Evolutionary conservation across 1,140 invertebrate species (phyloP), one percentile per base, ranked within the genome.

Genomic region (Agrypnia vestita): DNA sequence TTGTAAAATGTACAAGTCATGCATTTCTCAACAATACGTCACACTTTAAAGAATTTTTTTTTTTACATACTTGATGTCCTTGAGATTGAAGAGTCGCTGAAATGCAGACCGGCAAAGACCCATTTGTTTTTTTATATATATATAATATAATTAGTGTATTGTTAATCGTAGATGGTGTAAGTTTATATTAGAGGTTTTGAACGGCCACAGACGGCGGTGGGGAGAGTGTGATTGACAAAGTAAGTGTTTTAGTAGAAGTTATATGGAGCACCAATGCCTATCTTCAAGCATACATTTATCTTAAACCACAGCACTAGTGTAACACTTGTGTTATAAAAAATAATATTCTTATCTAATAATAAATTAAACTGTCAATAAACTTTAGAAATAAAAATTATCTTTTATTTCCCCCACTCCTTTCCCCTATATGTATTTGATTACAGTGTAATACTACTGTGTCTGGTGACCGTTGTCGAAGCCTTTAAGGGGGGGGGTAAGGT

Each of bases 161-260:
- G 21, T 64, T 35, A 43, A 12, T 64, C 55, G 17, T 64, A 64
- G 61, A 43, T 64, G 61, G 61, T 25, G 35, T 64, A 35, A 64
- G 61, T 64, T 25, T 51, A 51, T 13, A 13, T 64, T 64, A 10
- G 61, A 64, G 35, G 61, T 35, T 25, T 64, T 64, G 25, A 43
- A 64, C n/a, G 19, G n/a, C 35, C 35, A 35, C 35, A 35, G 61
- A 64, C 19, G 61, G 3, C 61, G 49, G n/a, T 6, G 35, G 35
- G 21, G 19, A 25, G n/a, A 43, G 9, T 12, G 61, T 43, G 19
- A 64, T 25, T 9, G 61, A 64, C 19, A 25, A 25, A 25, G 19
- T 69, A 44, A 61, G n/a, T 61, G 56, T 21, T 64, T 69, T 69
- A 46, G 64, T 69, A 69, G 64, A 69, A 69, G 64, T 69, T 69